Evolutionary conservation across 2,888 invertebrate genomes (phyloP).

Genomic region (Cryptophagus acutangulus): DNA sequence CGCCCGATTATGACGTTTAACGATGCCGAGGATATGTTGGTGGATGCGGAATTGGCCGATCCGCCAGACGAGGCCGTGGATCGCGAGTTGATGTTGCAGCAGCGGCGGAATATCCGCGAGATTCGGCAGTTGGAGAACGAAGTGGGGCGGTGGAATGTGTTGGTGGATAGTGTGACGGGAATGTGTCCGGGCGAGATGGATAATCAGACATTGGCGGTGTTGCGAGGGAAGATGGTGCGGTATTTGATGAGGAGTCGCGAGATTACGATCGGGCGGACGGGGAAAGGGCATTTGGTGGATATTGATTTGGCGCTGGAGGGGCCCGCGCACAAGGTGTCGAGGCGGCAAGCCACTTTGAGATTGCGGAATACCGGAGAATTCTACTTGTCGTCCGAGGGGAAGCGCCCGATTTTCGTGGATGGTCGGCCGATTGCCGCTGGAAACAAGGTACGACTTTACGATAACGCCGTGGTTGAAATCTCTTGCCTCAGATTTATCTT

Average conservation of each 20-base stretch:
- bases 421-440: conserved; percentile 84
- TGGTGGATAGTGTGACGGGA: conserved; percentile 86
- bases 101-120: conserved; percentile 55
- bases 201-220: conserved; percentile 86
- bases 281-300: conserved; percentile 84
- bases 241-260: conserved; percentile 93
- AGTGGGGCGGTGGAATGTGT: conserved; percentile 78
- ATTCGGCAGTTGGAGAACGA: conserved; percentile 87
- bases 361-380: conserved; percentile 92
- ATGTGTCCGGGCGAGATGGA: conserved; percentile 85
- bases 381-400: conserved; percentile 91
- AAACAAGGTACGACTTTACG: conserved; percentile 83
- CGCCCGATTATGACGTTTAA: conserved; percentile 67
- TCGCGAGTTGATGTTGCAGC: conserved; percentile 70
- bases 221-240: conserved; percentile 85
- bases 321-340: conserved; percentile 88
- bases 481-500: conserved; percentile 89
- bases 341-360: conserved; percentile 86
- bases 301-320: conserved; percentile 92
- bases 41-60: conserved; percentile 78
- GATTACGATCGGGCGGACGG: conserved; percentile 89
- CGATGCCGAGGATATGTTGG: conserved; percentile 85
- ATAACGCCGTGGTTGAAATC: conserved; percentile 94
- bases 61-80: conserved; percentile 78
- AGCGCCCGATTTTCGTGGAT: conserved; percentile 90